Percentiles rank a stretch among this genome's conserved stretches.
phyloP scores from a whole-genome alignment of 2,797 vertebrate species.

The Manis javanica region DNA sequence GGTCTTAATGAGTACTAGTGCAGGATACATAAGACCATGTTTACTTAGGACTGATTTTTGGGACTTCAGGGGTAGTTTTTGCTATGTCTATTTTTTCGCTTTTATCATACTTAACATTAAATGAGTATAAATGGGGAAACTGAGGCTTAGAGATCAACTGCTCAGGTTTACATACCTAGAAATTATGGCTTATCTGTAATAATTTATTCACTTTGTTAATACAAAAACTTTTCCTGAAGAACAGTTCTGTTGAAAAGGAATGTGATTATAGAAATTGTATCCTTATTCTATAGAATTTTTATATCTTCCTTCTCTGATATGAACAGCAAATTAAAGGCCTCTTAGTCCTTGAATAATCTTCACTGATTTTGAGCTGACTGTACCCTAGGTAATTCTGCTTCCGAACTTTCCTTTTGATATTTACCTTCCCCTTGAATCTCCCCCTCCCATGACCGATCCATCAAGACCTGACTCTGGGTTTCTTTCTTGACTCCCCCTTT shows the following conservation, averaged over 20 bases:
- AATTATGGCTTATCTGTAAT: background rate
- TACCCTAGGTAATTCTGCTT: conserved; percentile 24
- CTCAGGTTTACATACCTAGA: background rate
- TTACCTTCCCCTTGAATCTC: background rate
- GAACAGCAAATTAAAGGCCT: background rate
- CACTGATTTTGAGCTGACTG: background rate
- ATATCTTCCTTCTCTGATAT: background rate
- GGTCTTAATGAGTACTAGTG: background rate
- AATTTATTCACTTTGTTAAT: conserved; percentile 35
- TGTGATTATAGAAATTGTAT: conserved; percentile 1
- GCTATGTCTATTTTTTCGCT: background rate
- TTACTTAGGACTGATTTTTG: background rate
- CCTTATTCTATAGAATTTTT: conserved; percentile 25
- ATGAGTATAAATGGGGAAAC: background rate
- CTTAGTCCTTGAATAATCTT: background rate
- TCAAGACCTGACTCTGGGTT: background rate
- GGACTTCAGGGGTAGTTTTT: background rate
- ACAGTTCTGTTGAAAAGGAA: background rate
- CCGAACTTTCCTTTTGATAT: background rate
- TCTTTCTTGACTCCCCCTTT: background rate
- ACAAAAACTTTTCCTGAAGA: conserved; percentile 32
- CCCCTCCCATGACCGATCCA: background rate
- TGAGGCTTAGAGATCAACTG: background rate
- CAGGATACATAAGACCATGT: background rate
- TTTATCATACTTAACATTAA: conserved; percentile 29